Evolutionary conservation across 92 coral and sea anemone genomes (phyloP).

Genomic region (Hydrozoanthus gracilis): DNA sequence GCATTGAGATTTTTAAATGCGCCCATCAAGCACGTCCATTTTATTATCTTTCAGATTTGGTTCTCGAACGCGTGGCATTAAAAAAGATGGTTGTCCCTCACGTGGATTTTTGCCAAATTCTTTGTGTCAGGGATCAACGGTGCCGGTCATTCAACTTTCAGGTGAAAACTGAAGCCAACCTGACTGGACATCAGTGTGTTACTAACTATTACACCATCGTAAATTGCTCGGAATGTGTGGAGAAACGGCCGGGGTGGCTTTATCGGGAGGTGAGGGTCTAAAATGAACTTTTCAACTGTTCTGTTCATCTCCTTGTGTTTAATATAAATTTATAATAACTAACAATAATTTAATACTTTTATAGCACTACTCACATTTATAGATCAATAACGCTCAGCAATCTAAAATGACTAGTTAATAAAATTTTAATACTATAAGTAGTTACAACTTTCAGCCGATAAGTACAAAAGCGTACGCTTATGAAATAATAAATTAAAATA

Average conservation of each 20-base stretch:
- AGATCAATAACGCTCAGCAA: too few species aligned
- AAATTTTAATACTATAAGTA: too few species aligned
- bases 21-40: too few species aligned
- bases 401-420: too few species aligned
- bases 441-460: too few species aligned
- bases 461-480: too few species aligned
- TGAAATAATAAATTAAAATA: too few species aligned
- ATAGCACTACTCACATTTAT: too few species aligned
- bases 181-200: not conserved
- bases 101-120: not conserved
- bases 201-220: not conserved
- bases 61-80: not conserved
- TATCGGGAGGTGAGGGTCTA: slow-evolving; percentile 2
- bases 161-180: not conserved
- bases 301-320: too few species aligned
- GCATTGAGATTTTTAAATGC: too few species aligned
- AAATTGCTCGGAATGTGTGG: not conserved
- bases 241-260: not conserved
- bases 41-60: not conserved
- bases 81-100: not conserved
- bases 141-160: slow-evolving; percentile 25
- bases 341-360: too few species aligned
- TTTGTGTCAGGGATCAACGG: not conserved
- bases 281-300: not conserved
- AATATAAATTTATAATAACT: too few species aligned